Conservation (phyloP, 2,888 invertebrate species). For the Acleris laterana region DNA sequence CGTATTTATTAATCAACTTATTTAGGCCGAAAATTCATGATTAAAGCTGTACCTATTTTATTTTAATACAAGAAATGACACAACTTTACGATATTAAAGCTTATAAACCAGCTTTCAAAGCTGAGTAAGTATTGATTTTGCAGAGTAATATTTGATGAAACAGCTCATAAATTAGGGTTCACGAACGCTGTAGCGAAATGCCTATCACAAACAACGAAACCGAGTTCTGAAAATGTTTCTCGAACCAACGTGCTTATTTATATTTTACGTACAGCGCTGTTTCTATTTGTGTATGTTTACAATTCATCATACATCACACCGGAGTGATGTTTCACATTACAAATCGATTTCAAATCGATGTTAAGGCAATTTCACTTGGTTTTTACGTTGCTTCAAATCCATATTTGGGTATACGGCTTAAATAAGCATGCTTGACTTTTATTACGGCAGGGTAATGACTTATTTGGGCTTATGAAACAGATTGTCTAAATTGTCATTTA, state of each 20-base stretch:
- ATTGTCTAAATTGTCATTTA: too few relatives aligned
- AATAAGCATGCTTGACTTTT: neutral
- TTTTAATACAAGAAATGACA: too few relatives aligned
- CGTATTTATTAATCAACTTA: too few relatives aligned
- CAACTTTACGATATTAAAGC: neutral
- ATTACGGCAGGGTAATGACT: too few relatives aligned
- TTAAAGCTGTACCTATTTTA: too few relatives aligned
- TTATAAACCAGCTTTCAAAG: slow-evolving; percentile 1
- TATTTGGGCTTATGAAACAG: too few relatives aligned
- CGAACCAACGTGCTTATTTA: slow-evolving; percentile 33
- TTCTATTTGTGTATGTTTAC: slow-evolving; percentile 42
- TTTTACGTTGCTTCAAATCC: slow-evolving; percentile 3
- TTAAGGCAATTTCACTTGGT: slow-evolving; percentile 6
- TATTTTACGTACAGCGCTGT: slow-evolving; percentile 34
- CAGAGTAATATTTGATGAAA: slow-evolving; percentile 18
- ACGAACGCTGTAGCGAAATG: slow-evolving; percentile 7
- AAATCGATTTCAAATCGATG: slow-evolving; percentile 27
- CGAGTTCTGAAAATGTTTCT: slow-evolving; percentile 28
- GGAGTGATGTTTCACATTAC: slow-evolving; percentile 37
- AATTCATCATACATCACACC: slow-evolving; percentile 42
- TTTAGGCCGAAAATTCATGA: too few relatives aligned
- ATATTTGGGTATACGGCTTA: slow-evolving; percentile 3
- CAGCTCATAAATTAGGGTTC: slow-evolving; percentile 16
- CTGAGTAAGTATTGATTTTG: slow-evolving; percentile 13
- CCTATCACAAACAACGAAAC: slow-evolving; percentile 26